Conservation (phyloP, 2,797 vertebrate genomes). For the Pipistrellus nathusii region DNA sequence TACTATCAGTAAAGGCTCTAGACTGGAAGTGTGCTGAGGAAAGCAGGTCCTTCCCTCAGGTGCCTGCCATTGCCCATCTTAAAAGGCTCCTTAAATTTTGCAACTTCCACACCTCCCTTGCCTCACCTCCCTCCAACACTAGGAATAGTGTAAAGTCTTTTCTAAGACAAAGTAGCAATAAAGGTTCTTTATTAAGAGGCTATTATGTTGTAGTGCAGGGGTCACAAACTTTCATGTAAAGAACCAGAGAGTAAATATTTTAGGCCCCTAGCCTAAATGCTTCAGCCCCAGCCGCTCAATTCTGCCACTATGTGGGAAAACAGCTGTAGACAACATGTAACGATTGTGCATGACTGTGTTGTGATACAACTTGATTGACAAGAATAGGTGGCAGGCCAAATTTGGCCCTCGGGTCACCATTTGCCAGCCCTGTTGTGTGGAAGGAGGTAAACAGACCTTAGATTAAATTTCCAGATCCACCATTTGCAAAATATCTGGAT, state of each 20-base stretch:
- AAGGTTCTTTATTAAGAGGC: not conserved
- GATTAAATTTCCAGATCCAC: not conserved
- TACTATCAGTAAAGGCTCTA: not conserved
- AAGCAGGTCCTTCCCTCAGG: not conserved
- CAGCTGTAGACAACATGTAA: not conserved
- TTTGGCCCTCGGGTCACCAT: not conserved
- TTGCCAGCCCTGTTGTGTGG: not conserved
- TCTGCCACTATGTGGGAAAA: not conserved
- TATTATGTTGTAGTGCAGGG: not conserved
- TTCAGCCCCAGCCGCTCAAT: not conserved
- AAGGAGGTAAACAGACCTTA: not conserved
- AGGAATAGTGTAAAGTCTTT: not conserved
- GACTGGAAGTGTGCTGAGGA: not conserved
- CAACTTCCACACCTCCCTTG: not conserved
- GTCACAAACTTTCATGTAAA: not conserved
- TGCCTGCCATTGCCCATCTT: not conserved
- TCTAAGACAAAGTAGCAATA: not conserved
- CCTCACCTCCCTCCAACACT: not conserved
- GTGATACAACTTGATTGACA: constrained; percentile 52
- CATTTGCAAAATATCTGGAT: constrained; percentile 2
- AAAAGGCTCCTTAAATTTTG: not conserved
- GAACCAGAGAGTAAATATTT: constrained; percentile 45
- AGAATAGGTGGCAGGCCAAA: constrained; percentile 11
- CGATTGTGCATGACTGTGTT: not conserved
- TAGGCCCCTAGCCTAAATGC: not conserved